Percentiles rank a stretch among this genome's conserved stretches.
Evolutionary conservation across 2,797 vertebrate species (phyloP).

Genomic region (Enteromius fasciolatus): DNA sequence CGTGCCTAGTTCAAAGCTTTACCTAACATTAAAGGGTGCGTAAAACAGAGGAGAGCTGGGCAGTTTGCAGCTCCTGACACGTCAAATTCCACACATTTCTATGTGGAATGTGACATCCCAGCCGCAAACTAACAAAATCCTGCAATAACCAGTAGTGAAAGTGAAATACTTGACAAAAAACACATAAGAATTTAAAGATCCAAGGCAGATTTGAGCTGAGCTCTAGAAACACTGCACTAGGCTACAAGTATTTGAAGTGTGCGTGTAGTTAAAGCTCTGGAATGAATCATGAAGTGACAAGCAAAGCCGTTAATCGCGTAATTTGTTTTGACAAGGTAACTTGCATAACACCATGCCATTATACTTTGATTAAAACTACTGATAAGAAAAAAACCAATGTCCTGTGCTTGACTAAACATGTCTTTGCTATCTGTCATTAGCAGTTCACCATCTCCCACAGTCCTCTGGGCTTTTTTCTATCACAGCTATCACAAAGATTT

Average conservation of each 20-base stretch:
- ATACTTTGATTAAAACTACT: constrained; percentile 1
- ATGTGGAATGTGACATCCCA: constrained; percentile 18
- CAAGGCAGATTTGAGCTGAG: neutral
- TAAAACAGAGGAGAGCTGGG: neutral
- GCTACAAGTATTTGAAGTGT: neutral
- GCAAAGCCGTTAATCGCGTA: neutral
- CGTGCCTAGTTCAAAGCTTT: neutral
- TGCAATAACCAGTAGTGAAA: neutral
- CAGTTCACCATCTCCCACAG: constrained; percentile 1
- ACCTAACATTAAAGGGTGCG: neutral
- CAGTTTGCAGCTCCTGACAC: neutral
- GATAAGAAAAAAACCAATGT: neutral
- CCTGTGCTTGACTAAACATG: constrained; percentile 14
- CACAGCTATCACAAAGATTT: constrained; percentile 10
- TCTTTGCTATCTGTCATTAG: neutral
- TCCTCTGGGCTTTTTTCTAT: neutral
- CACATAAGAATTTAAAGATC: neutral
- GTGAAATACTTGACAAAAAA: neutral
- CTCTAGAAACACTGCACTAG: neutral
- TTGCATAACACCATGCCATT: neutral
- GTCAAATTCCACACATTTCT: constrained; percentile 21
- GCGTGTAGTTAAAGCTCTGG: neutral
- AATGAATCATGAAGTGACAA: neutral
- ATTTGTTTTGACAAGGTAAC: neutral
- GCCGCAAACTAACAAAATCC: neutral